Evolutionary conservation across 2,113 vertebrate genomes (phyloP), one percentile per base, ranked within the genome.

Genomic region (Puntigrus tetrazona): DNA sequence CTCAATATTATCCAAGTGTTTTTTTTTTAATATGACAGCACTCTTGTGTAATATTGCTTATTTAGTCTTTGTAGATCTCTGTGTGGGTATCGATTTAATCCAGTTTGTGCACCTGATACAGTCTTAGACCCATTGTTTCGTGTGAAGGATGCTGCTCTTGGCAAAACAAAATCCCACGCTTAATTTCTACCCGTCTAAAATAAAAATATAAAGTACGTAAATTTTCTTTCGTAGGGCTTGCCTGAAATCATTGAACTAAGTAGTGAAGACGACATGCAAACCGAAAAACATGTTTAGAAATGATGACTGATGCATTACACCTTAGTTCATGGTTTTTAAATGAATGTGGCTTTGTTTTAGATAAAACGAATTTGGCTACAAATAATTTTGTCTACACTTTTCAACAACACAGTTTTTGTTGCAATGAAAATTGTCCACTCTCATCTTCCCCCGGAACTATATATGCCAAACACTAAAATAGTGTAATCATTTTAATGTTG

Each of bases 121-220:
- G 18, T 67, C 14, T 34, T 31, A 31, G 29, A 67, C 29, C 29
- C 29, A 13, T 27, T 65, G 61, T 65, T 65, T 65, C 5, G 14
- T 16, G 27, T 65, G 27, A 31, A 65, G 14, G 61, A 14, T 65
- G 61, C 61, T 31, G 61, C 14, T 5, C 61, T 65, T 65, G 29
- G 61, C 61, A 65, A 65, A 65, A 31, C 61, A 29, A 65, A 65
- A 65, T 16, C 27, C 27, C 1, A 65, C 5, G 6, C 61, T 65
- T 65, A 5, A 65, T 65, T 65, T 65, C 61, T 65, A 27, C 25
- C 57, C 45, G 36, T 67, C 20, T 52, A 84, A 43, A 59, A 67
- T 29, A 77, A 52, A 25, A 76, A 29, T 1, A 31, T 47, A 27
- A 61, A 61, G 57, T 25, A 61, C 5, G 25, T 59, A 61, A 61